phyloP scores from a whole-genome alignment of 37 sponge, comb jelly and placozoan genomes.

The Halichondria panicea region DNA sequence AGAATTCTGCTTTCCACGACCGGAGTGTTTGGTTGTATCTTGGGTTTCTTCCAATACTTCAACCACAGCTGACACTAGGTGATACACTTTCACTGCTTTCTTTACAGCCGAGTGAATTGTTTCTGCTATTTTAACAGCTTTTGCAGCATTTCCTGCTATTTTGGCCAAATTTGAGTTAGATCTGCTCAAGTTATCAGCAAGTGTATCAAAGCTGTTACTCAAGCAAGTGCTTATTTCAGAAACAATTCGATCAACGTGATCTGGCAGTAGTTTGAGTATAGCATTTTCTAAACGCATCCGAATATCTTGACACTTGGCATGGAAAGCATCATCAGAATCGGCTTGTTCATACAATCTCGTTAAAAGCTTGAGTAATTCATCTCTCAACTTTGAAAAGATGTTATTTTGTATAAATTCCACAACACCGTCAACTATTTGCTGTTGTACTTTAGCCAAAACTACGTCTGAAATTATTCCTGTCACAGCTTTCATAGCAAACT shows the following conservation, averaged over 20 bases:
- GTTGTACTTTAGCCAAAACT: conserved; percentile 7
- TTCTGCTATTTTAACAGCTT: too few relatives aligned
- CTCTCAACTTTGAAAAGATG: neutral
- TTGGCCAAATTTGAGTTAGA: too few relatives aligned
- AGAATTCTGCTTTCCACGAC: too few relatives aligned
- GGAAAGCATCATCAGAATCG: neutral
- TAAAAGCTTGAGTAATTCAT: neutral
- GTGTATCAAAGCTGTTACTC: neutral
- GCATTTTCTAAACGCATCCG: neutral
- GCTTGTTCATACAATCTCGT: neutral
- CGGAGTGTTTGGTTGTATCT: too few relatives aligned
- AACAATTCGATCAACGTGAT: neutral
- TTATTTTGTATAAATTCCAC: neutral
- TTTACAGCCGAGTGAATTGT: too few relatives aligned
- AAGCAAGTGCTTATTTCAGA: neutral
- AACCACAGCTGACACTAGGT: too few relatives aligned
- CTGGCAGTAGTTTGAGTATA: neutral
- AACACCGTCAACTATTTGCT: neutral
- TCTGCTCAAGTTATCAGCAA: too few relatives aligned
- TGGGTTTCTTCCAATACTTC: too few relatives aligned
- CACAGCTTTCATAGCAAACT: neutral
- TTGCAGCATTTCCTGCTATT: too few relatives aligned
- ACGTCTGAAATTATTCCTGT: conserved; percentile 5
- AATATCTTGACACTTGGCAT: neutral
- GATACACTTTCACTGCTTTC: too few relatives aligned